Evolutionary conservation across 1,140 invertebrate species (phyloP).

Genomic region (Copidosoma floridanum): DNA sequence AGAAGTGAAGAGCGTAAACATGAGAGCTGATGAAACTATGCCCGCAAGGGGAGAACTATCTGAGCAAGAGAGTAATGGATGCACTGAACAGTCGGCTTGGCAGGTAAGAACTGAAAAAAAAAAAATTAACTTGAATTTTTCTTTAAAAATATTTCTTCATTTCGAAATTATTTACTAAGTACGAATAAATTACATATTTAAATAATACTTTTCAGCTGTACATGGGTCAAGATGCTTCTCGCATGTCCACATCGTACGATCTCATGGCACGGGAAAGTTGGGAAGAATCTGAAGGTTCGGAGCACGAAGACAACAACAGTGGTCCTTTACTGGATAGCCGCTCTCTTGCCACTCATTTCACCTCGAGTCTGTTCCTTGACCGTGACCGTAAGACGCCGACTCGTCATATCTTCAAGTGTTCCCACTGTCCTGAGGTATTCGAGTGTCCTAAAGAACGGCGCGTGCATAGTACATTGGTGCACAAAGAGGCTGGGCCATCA

Average conservation of each 20-base stretch:
- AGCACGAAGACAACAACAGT: constrained; percentile 51
- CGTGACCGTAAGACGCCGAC: constrained; percentile 54
- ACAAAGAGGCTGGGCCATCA: constrained; percentile 55
- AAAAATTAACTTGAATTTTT: no score
- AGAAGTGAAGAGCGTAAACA: constrained; percentile 66
- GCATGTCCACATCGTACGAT: constrained; percentile 65
- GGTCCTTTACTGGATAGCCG: constrained; percentile 51
- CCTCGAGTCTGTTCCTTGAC: constrained; percentile 52
- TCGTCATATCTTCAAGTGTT: constrained; percentile 58
- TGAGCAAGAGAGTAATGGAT: constrained; percentile 78
- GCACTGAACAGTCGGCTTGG: constrained; percentile 65
- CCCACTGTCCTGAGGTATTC: constrained; percentile 63
- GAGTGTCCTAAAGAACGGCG: constrained; percentile 66
- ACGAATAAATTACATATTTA: no score
- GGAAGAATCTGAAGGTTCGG: constrained; percentile 67
- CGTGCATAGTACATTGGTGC: constrained; percentile 59
- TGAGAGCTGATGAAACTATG: constrained; percentile 80
- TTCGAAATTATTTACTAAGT: no score
- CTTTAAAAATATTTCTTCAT: no score
- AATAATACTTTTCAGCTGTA: constrained; percentile 54
- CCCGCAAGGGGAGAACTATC: constrained; percentile 78
- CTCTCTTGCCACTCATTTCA: constrained; percentile 53
- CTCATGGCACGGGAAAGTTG: constrained; percentile 67
- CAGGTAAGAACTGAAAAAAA: constrained; percentile 57
- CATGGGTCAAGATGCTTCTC: constrained; percentile 58